Evolutionary conservation across 2,797 vertebrate genomes (phyloP), one percentile per base, ranked within the genome.

Genomic region (Periparus ater): DNA sequence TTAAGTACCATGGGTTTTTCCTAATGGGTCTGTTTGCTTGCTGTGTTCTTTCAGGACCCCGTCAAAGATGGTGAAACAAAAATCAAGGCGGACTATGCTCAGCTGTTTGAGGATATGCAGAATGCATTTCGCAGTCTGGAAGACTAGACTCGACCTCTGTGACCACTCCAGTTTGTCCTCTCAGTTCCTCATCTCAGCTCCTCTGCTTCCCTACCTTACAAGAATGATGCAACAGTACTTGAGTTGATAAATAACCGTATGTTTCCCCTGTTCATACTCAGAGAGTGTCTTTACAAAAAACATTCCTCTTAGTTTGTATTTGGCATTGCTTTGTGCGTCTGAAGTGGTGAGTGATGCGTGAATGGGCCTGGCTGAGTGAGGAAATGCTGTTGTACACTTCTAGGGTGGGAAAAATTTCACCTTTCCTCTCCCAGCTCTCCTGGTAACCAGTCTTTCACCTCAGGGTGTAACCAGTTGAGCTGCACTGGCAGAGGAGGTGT

Each of bases 61-160:
- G 97, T 99, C 63, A 99, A 99, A 97, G 99, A 99, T 4, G 99
- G 99, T 2, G 99, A 99, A 96, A 97, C 98, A 66, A 99, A 99
- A 97, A 99, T 99, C 94, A 99, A 99, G 97, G 98, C 98, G 0
- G 99, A 99, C 78, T 99, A 98, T 13, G 97, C 98, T 77, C 99
- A 99, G 96, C 98, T 99, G 79, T 98, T 98, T 96, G 99, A 99
- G 97, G 99, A 99, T 94, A 99, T 99, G 99, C 99, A 99, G 98
- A 99, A 99, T 61, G 98, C 98, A 62, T 99, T 99, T 98, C 98
- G 99, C 93, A 98, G 98, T 74, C 98, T 99, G 94, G 99, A 99
- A 97, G 98, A 98, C 92, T 98, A 98, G 95, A 91, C 93, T 96
- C 0, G 0, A 53, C 88, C 71, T 95, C 88, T 87, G 74, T 68